These are phyloP conservation scores for Sebastes oblongus DNA, from an alignment of 2,797 vertebrate species.

Conservation along the genomic window DNA sequence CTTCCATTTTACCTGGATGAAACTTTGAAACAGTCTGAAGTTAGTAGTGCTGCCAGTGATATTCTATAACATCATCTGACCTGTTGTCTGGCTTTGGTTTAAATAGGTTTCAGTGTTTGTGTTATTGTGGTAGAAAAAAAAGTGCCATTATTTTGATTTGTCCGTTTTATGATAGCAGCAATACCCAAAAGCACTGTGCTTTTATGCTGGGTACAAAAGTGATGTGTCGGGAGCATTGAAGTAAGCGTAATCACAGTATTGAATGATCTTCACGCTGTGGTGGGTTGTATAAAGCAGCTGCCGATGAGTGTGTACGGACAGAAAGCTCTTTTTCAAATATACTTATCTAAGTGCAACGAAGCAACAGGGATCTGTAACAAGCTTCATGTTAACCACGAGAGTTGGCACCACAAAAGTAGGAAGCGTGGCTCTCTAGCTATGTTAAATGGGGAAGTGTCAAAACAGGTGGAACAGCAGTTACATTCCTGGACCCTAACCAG, in stretches of 20 bases:
- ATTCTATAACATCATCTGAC: not conserved
- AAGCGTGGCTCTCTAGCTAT: not conserved
- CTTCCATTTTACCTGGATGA: constrained; percentile 3
- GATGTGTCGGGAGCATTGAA: constrained; percentile 16
- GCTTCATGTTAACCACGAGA: not conserved
- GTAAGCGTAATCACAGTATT: constrained; percentile 12
- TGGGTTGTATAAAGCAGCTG: not conserved
- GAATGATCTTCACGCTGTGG: not conserved
- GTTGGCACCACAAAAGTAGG: not conserved
- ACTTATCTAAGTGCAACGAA: not conserved
- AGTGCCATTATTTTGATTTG: not conserved
- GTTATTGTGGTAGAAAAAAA: not conserved
- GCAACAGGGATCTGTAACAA: constrained; percentile 10
- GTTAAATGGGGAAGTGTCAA: constrained; percentile 25
- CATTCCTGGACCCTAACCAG: not conserved
- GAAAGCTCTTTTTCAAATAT: not conserved
- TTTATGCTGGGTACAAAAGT: constrained; percentile 14
- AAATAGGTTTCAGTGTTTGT: constrained; percentile 4
- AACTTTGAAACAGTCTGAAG: constrained; percentile 27
- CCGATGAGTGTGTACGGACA: not conserved
- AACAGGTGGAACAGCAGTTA: constrained; percentile 10
- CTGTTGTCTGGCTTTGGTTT: not conserved
- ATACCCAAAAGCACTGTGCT: not conserved
- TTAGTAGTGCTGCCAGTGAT: not conserved
- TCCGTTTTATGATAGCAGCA: not conserved